A percentile compares a stretch with the other conserved stretches of the same genome.
These are phyloP conservation scores for Chiridota heheva DNA, from an alignment of 35 echinoderm and acorn worm species.

Conservation along the genomic window DNA sequence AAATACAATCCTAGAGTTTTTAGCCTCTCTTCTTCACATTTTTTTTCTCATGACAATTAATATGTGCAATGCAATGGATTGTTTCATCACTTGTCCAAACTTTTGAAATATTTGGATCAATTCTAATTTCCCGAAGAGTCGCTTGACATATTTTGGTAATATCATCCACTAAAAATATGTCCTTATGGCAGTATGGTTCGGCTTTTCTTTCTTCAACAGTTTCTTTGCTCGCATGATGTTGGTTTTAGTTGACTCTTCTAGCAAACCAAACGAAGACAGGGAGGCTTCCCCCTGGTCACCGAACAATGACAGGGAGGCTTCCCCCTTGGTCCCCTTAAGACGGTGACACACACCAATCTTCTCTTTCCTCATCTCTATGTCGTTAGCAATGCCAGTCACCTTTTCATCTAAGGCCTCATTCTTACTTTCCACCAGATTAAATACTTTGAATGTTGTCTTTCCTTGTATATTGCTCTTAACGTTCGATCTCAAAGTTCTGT, in stretches of 20 bases:
- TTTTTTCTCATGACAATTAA: background rate
- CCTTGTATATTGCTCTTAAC: no score
- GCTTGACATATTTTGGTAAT: background rate
- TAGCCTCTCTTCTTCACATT: conserved; percentile 15
- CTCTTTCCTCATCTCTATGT: no score
- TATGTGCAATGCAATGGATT: background rate
- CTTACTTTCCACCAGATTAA: no score
- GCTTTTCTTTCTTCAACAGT: background rate
- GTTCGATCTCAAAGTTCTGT: no score
- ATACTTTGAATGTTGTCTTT: no score
- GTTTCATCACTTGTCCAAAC: conserved; percentile 40
- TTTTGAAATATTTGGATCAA: conserved; percentile 14
- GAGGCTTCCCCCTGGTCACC: no score
- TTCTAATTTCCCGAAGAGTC: conserved; percentile 5
- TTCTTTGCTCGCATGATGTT: background rate
- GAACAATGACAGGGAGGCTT: no score
- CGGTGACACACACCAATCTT: no score
- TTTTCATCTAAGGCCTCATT: no score
- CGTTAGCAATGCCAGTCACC: no score
- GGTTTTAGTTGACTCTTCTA: background rate
- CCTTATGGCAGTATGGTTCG: background rate
- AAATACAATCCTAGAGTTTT: conserved; percentile 5
- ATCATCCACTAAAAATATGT: conserved; percentile 16
- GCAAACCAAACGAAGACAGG: no score
- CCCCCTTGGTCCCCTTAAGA: no score